These are phyloP conservation scores for Dolichoris vasculosae DNA, from an alignment of 1,140 invertebrate species.

Conservation along the genomic window DNA sequence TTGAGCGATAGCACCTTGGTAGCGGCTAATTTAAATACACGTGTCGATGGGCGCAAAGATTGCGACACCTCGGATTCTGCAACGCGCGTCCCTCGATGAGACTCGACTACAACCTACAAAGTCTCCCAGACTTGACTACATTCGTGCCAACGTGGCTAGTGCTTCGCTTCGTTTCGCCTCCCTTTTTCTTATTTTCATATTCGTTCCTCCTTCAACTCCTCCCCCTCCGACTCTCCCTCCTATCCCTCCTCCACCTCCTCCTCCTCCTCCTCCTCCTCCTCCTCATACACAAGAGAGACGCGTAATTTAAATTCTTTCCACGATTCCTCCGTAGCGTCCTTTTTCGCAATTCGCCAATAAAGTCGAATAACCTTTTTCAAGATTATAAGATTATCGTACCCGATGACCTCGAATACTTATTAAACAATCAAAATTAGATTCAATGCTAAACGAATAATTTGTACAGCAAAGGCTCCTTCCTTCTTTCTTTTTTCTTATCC, in stretches of 20 bases:
- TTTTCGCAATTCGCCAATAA: neutral
- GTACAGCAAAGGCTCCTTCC: too few relatives aligned
- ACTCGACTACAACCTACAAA: neutral
- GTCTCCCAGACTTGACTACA: neutral
- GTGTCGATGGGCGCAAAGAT: conserved; percentile 73
- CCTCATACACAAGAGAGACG: neutral
- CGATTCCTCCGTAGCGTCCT: neutral
- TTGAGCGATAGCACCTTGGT: conserved; percentile 58
- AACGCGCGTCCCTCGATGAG: conserved; percentile 29
- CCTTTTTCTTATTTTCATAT: neutral
- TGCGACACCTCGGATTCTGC: conserved; percentile 54
- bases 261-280: neutral
- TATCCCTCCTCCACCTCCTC: too few relatives aligned
- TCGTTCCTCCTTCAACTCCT: too few relatives aligned
- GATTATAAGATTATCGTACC: too few relatives aligned
- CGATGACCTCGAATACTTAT: too few relatives aligned
- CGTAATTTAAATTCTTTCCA: neutral
- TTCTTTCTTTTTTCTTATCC: too few relatives aligned
- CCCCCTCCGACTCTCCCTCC: neutral
- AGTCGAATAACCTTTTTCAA: too few relatives aligned
- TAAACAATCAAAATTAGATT: too few relatives aligned
- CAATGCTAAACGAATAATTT: neutral
- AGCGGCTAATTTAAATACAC: conserved; percentile 74
- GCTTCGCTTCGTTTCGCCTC: neutral
- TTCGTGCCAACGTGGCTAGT: too few relatives aligned